A percentile compares a stretch with the other conserved stretches of the same genome.
Conservation (phyloP, 1,140 invertebrate species). For the Druon quercuslanigerum region DNA sequence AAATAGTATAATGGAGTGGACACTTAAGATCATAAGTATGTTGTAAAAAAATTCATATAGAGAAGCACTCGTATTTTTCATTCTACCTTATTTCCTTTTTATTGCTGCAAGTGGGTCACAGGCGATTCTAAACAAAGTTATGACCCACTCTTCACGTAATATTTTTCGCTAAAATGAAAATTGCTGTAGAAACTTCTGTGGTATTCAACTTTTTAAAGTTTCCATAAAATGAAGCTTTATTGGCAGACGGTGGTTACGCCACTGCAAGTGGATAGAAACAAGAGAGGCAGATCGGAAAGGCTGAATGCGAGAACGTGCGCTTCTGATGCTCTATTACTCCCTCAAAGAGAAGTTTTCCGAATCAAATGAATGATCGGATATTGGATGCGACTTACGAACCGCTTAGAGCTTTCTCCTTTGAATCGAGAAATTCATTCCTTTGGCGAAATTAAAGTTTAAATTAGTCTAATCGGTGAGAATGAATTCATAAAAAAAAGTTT, state of each 20-base stretch:
- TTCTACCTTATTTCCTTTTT: too few relatives aligned
- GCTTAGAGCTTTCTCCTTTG: neutral
- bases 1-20: too few relatives aligned
- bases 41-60: too few relatives aligned
- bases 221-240: neutral
- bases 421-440: slow-evolving; percentile 1
- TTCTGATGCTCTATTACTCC: neutral
- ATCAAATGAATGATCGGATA: slow-evolving; percentile 23
- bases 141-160: too few relatives aligned
- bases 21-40: too few relatives aligned
- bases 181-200: neutral
- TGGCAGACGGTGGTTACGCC: neutral
- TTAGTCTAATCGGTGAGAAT: neutral
- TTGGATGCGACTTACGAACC: slow-evolving; percentile 17
- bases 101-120: too few relatives aligned
- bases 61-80: too few relatives aligned
- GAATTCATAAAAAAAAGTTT: neutral
- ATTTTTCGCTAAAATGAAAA: neutral
- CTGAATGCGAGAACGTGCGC: neutral
- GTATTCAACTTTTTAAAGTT: neutral
- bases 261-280: neutral
- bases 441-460: neutral
- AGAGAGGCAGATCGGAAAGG: neutral
- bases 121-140: too few relatives aligned
- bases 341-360: slow-evolving; percentile 11